A percentile compares a stretch with the other conserved stretches of the same genome.
These are phyloP conservation scores for Siphlonurus alternatus DNA, from an alignment of 2,888 invertebrate genomes.

Conservation along the genomic window DNA sequence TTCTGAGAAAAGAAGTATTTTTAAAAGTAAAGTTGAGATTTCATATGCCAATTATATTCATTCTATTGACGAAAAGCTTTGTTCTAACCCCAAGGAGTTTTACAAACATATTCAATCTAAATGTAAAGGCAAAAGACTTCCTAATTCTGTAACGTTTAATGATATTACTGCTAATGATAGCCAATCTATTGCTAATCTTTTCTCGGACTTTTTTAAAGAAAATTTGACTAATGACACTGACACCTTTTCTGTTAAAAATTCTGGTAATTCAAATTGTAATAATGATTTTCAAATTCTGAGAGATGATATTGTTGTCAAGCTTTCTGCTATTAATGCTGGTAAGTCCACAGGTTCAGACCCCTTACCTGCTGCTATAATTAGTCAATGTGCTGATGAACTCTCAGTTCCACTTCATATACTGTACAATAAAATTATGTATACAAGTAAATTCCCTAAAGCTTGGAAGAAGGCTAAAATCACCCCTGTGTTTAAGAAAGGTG, in stretches of 20 bases:
- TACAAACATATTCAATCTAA: background rate
- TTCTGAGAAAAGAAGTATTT: background rate
- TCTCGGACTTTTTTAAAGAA: background rate
- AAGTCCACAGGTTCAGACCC: background rate
- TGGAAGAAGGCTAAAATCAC: background rate
- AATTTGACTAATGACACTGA: background rate
- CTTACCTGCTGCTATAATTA: background rate
- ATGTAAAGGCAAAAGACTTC: background rate
- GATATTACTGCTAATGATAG: background rate
- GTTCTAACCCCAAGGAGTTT: background rate
- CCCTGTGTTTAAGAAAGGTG: background rate
- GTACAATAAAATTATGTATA: background rate
- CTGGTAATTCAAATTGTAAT: background rate
- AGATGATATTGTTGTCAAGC: background rate
- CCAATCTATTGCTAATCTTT: background rate
- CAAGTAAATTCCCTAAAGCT: background rate
- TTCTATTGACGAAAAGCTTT: background rate
- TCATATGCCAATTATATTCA: background rate
- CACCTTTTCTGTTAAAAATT: background rate
- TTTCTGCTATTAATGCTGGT: background rate
- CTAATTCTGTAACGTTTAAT: background rate
- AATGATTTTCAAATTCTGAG: background rate
- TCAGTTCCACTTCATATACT: background rate
- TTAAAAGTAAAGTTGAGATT: background rate
- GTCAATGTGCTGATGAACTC: background rate